phyloP scores from a whole-genome alignment of 2,888 invertebrate species.

The Lathronympha strigana region DNA sequence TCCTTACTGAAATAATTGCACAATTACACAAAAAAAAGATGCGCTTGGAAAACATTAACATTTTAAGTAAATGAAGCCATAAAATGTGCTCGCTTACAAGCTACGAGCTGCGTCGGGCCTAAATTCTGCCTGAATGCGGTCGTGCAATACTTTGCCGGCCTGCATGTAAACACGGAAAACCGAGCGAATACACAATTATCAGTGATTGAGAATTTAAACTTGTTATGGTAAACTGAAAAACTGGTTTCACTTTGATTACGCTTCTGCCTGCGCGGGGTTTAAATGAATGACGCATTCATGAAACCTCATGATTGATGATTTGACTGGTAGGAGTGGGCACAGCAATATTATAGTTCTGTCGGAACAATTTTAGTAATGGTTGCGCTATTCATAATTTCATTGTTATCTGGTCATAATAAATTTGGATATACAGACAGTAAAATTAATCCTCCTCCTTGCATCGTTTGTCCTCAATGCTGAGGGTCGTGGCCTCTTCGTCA shows the following conservation, averaged over 20 bases:
- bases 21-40: neutral
- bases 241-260: conserved; percentile 60
- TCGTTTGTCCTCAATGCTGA: too few relatives aligned
- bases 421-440: too few relatives aligned
- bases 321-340: conserved; percentile 1
- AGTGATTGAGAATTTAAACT: conserved; percentile 70
- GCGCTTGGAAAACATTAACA: neutral
- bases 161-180: conserved; percentile 58
- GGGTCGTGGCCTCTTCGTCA: too few relatives aligned
- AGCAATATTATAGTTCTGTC: conserved; percentile 6
- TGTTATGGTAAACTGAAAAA: conserved; percentile 63
- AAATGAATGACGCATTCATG: conserved; percentile 25
- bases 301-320: conserved; percentile 37
- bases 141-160: conserved; percentile 60
- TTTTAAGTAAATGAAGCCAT: conserved; percentile 13
- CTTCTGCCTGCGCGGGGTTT: conserved; percentile 27
- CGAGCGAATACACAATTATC: conserved; percentile 65
- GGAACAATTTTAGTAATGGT: neutral
- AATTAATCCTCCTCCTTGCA: too few relatives aligned
- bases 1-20: neutral
- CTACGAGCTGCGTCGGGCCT: neutral
- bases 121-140: conserved; percentile 29
- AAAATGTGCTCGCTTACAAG: conserved; percentile 1
- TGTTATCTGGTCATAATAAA: neutral
- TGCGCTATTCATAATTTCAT: neutral